phyloP scores from a whole-genome alignment of 2,113 vertebrate genomes.

The Pionites leucogaster region DNA sequence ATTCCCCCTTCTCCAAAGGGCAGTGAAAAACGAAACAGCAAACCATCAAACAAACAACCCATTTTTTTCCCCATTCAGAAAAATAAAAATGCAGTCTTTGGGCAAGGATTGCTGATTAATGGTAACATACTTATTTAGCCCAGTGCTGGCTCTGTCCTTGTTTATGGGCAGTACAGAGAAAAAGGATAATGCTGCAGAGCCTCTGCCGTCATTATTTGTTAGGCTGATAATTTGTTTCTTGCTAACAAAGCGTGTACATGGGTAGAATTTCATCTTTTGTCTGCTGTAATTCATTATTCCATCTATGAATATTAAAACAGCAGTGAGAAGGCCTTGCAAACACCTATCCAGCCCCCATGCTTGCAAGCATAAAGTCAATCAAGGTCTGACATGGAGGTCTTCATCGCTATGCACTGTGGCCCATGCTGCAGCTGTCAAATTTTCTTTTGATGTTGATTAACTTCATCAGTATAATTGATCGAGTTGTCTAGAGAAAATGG shows the following conservation, averaged over 20 bases:
- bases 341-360: neutral
- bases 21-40: neutral
- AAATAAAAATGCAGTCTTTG: neutral
- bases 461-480: conserved; percentile 61
- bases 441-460: conserved; percentile 45
- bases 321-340: neutral
- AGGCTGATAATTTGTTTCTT: neutral
- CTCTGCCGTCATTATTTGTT: neutral
- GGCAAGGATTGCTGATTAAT: neutral
- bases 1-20: neutral
- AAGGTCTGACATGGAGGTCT: neutral
- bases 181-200: neutral
- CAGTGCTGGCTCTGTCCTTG: accelerated
- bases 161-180: neutral
- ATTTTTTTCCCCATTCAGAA: neutral
- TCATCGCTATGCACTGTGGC: neutral
- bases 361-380: neutral
- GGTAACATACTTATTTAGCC: accelerated
- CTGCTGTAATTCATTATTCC: neutral
- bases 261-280: neutral
- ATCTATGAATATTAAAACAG: neutral
- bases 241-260: neutral
- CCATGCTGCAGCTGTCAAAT: neutral
- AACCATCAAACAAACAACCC: neutral
- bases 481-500: conserved; percentile 51